A percentile compares a stretch with the other conserved stretches of the same genome.
These are phyloP conservation scores for Drosophila chauvacae DNA, from an alignment of 1,140 invertebrate genomes.

Conservation along the genomic window DNA sequence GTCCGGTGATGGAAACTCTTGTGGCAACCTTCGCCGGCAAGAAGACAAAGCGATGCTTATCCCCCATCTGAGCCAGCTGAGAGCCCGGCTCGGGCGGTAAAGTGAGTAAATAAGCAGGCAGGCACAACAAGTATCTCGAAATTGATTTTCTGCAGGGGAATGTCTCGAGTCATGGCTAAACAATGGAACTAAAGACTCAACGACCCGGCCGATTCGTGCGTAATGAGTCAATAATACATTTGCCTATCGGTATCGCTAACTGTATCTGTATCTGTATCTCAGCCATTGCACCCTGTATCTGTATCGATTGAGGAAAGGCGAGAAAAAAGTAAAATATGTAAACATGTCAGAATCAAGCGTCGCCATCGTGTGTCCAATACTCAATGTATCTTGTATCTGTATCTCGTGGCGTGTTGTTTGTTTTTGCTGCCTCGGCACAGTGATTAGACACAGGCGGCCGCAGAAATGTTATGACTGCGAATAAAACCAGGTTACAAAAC, in stretches of 20 bases:
- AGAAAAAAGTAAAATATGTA: slow-evolving; percentile 63
- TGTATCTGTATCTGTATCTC: slow-evolving; percentile 42
- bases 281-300: slow-evolving; percentile 57
- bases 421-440: slow-evolving; percentile 46
- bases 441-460: slow-evolving; percentile 69
- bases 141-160: slow-evolving; percentile 37
- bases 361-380: slow-evolving; percentile 68
- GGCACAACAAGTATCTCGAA: slow-evolving; percentile 33
- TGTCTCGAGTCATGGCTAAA: slow-evolving; percentile 23
- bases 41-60: slow-evolving; percentile 41
- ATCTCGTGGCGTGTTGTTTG: slow-evolving; percentile 14
- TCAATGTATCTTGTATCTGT: slow-evolving; percentile 73
- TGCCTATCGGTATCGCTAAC: slow-evolving; percentile 18
- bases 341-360: slow-evolving; percentile 66
- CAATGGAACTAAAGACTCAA: slow-evolving; percentile 50
- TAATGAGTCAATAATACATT: slow-evolving; percentile 48
- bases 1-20: slow-evolving; percentile 28
- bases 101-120: slow-evolving; percentile 32
- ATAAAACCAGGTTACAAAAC: slow-evolving; percentile 81
- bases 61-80: slow-evolving; percentile 40
- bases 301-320: slow-evolving; percentile 64
- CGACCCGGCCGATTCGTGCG: slow-evolving; percentile 38
- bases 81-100: slow-evolving; percentile 19
- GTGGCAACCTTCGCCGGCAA: slow-evolving; percentile 22
- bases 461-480: slow-evolving; percentile 76